These are phyloP conservation scores for Stylophora pistillata DNA, from an alignment of 64 coral and sea anemone genomes.

Conservation along the genomic window DNA sequence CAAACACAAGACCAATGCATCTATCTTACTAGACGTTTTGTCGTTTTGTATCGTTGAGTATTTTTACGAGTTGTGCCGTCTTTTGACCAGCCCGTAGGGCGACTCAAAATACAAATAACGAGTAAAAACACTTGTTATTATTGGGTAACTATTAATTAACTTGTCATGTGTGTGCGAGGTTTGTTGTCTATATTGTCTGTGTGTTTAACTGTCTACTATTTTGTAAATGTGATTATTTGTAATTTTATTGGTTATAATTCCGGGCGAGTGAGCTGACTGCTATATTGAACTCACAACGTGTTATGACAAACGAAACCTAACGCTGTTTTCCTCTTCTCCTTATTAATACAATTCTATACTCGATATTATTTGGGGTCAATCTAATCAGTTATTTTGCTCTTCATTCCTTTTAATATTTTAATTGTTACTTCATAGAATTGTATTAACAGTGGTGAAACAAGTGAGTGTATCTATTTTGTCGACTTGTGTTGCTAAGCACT, in stretches of 20 bases:
- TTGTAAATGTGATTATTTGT: neutral
- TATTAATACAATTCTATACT: neutral
- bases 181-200: slow-evolving; percentile 2
- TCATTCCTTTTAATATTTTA: neutral
- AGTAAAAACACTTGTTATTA: neutral
- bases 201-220: neutral
- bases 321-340: neutral
- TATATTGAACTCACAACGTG: neutral
- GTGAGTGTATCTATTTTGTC: too few relatives aligned
- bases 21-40: too few relatives aligned
- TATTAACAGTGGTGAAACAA: too few relatives aligned
- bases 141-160: neutral
- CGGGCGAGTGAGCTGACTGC: neutral
- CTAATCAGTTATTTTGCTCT: neutral
- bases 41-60: too few relatives aligned
- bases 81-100: too few relatives aligned
- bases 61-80: too few relatives aligned
- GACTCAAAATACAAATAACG: too few relatives aligned
- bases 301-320: neutral
- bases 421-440: too few relatives aligned
- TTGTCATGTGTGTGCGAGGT: neutral
- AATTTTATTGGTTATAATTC: neutral
- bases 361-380: neutral
- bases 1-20: neutral
- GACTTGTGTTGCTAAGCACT: too few relatives aligned